Evolutionary conservation across 2,113 vertebrate species (phyloP), one percentile per base, ranked within the genome.

Genomic region (Fregetta grallaria): DNA sequence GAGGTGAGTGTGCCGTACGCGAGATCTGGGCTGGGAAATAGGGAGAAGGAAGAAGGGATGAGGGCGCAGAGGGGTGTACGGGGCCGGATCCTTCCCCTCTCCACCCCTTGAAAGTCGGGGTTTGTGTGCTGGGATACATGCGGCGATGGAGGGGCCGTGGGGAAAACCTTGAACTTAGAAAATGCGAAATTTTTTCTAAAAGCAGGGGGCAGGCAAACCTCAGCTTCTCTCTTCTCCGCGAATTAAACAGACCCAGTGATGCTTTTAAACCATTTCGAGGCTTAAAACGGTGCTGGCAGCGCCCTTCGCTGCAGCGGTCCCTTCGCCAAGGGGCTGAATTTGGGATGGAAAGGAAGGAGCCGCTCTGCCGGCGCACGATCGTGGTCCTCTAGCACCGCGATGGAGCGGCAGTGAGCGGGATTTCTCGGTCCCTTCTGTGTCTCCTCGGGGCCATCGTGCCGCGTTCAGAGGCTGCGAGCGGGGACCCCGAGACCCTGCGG

Each of bases 301-400:
- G 56, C 47, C 40, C 56, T 21, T 6, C 1, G 1, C 50, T 19
- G 16, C 12, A 1, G 25, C 0, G 16, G 1, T 4, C 58, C 77
- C 82, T 50, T 70, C 75, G 66, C 82, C 15, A 1, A 2, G 25
- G 52, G 15, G 13, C 84, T 2, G 7, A 4, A 13, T 40, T 34
- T 1, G 2, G 20, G 72, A 9, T 10, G 71, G 12, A 1, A 3
- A 49, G 90, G 53, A 15, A 19, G 52, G 58, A 79, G 42, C 44
- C 1, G 27, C 78, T 34, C 62, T 18, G n/a, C 55, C 16, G 2
- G 11, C 3, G 3, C 44, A 16, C 0, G 0, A 0, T 2, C 2
- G 3, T 8, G 45, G 13, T 10, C 47, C 58, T 44, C 40, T 1
- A 7, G 52, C 25, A 27, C 18, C 6, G 6, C 4, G 5, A 15